Evolutionary conservation across 2,888 invertebrate species (phyloP), one percentile per base, ranked within the genome.

Genomic region (Drosophila incognita): DNA sequence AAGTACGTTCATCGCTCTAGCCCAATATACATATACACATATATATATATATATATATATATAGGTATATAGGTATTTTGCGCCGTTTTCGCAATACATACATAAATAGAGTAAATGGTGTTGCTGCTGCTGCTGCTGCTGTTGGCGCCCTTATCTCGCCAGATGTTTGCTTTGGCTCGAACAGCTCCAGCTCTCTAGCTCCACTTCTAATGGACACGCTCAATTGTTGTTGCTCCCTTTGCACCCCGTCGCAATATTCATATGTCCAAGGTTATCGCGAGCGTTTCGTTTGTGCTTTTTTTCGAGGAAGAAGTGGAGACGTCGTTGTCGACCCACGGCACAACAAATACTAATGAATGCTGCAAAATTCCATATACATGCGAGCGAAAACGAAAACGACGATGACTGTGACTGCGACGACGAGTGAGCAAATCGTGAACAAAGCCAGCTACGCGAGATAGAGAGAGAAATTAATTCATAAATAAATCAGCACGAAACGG

Each of bases 391-490:
- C 46, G 46, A 36, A 36, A 36, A 72, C 62, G 27, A 60, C 72
- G 13, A 31, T 64, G 53, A 24, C 15, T 46, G 38, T 56, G 57
- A 38, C 54, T 10, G 40, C 38, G 51, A 48, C 63, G n/a, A 29
- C 33, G 27, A 38, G 53, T 52, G 64, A 75, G 53, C 76, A 76
- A 74, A 63, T 77, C 65, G 77, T 72, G 81, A 69, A 81, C 81
- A 81, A 80, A 76, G 80, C 62, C 46, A 76, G 79, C 83, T 76
- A 74, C 73, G 79, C 70, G 74, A 74, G 81, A 81, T 75, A 79
- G 63, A 70, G 73, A 83, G 83, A 82, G 80, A 88, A 88, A 85
- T 83, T 83, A 86, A 85, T 85, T 85, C 88, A 85, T 85, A 85
- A 85, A 86, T 85, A 85, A 85, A 85, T 82, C 84, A 81, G 78